Conservation (phyloP, 23 tunicate genomes). For the Aplidium turbinatum region DNA sequence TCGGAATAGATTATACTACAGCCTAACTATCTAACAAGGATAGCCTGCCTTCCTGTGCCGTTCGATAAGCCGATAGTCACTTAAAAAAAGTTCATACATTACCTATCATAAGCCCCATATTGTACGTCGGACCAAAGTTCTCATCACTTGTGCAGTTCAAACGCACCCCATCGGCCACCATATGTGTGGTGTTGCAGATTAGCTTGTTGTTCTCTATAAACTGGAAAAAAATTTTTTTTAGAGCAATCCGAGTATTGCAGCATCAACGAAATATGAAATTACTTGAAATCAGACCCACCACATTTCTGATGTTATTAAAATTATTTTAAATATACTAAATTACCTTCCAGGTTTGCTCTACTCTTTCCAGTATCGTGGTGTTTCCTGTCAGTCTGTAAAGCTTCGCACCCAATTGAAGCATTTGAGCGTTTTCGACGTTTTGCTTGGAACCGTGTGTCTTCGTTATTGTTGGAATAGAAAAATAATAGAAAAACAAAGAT, state of each 20-base stretch:
- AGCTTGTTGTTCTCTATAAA: constrained; percentile 51
- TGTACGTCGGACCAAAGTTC: constrained; percentile 80
- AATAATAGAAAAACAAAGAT: no score
- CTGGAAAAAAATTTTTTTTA: constrained; percentile 44
- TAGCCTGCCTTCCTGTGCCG: no score
- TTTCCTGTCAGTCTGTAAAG: constrained; percentile 50
- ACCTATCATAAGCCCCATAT: constrained; percentile 90
- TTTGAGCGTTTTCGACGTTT: constrained; percentile 86
- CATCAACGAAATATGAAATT: neutral
- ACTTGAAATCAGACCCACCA: neutral
- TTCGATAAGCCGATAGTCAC: no score
- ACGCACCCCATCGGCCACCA: constrained; percentile 72
- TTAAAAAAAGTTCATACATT: no score
- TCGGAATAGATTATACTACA: no score
- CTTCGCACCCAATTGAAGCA: constrained; percentile 68
- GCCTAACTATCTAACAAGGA: no score
- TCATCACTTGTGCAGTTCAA: constrained; percentile 50
- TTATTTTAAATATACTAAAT: neutral
- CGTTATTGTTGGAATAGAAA: no score
- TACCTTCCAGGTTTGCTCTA: constrained; percentile 60
- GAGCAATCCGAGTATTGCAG: no score
- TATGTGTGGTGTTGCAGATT: constrained; percentile 42
- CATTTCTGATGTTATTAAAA: neutral
- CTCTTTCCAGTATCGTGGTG: constrained; percentile 7
- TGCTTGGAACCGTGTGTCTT: constrained; percentile 58